Base-by-base conservation (phyloP, 2,797 vertebrate species). In the Silurus aristotelis region DNA sequence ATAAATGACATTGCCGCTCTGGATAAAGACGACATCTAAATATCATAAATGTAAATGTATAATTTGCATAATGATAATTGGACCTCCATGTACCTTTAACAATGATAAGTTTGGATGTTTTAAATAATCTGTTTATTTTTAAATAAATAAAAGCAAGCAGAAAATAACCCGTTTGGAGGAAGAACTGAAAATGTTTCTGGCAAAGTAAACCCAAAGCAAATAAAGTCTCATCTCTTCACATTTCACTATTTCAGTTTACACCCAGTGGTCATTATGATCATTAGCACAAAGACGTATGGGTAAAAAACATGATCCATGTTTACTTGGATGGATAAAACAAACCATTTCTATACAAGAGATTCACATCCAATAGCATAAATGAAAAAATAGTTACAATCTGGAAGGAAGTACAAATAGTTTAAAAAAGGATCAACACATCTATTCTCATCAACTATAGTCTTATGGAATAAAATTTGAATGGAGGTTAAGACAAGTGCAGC, bases 281-380 rank as follows among this genome's bases (percentile, higher is more conserved):
- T 66, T 20, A 60, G 27, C 61, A 82, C 14, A 22, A 70, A 82
- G 43, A 76, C 13, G 67, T 14, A 76, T 67, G 4, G 22, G 38
- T 76, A 63, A 76, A 71, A n/a, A 83, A n/a, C 48, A 38, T 10
- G 48, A 87, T 72, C 2, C 82, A 79, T 31, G 56, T 79, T 84
- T 72, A 80, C 58, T n/a, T 66, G 38, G 19, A n/a, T 80, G 63
- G 56, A 80, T 72, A 43, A 72, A 66, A 77, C 19, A 15, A 83
- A 73, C 84, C 20, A 48, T 84, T 73, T 80, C 84, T 87, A n/a
- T 75, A 84, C 85, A 83, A 64, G 20, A 85, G n/a, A 63, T 76
- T 6, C 31, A 52, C 66, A 13, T 56, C 19, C 43, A 68, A 17
- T 38, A 4, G 22, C 27, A 70, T 61, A 55, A 60, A 78, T 70